Base-by-base conservation (phyloP, 2,797 vertebrate genomes). In the Onychomys leucogaster region DNA sequence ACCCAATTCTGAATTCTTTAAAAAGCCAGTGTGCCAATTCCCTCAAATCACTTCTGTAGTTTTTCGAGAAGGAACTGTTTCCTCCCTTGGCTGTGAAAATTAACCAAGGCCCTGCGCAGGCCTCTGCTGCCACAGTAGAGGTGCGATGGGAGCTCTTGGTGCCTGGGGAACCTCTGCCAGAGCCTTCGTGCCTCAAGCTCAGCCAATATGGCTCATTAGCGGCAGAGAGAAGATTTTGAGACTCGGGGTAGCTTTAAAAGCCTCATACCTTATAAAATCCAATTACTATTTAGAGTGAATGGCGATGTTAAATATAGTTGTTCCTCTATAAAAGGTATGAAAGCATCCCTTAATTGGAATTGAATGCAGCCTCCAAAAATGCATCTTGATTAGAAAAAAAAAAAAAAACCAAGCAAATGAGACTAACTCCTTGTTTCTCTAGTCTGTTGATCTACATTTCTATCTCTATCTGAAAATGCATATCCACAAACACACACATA, bases 301-400 rank as follows among this genome's bases (percentile, higher is more conserved):
- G 5, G 69, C 89, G 96, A 3, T 95, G 97, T 98, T 98, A 98
- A 98, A 97, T 98, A 98, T 96, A 98, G 97, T 87, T 83, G 84
- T 75, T 98, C 92, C 78, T 96, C 93, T 97, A 94, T 96, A 98
- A 97, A 98, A 98, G 85, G 93, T 94, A 98, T 95, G 95, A 97
- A 97, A 96, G 93, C 96, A 90, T 97, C 73, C 49, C 85, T 98
- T 98, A 98, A 98, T 97, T 98, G 96, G 97, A 98, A 98, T 98
- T 98, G 96, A 98, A 97, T 94, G 96, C 63, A 37, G 93, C 93
- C 97, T 97, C 95, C 61, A 93, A 97, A 98, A 98, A 97, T 98
- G 57, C 80, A 84, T 98, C 98, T 98, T 98, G 98, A 98, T 98
- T 98, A 97, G 92, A 77, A 92, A 86, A 5, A 10, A 80, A 93